Evolutionary conservation across 2,888 invertebrate species (phyloP).

Genomic region (Syrphus vitripennis): DNA sequence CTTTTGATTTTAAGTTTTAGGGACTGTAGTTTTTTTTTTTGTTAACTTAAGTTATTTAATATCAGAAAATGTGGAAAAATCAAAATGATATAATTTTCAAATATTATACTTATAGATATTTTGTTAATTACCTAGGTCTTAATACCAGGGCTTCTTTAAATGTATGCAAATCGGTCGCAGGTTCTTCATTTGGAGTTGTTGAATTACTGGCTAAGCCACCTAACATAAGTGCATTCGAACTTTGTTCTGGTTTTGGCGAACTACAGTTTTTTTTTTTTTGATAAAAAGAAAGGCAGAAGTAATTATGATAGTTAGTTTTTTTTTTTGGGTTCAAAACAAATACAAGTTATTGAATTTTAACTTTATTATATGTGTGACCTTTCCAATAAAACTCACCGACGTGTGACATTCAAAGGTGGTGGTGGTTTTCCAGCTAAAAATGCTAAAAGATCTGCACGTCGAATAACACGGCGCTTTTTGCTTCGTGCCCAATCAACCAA

Average conservation of each 20-base stretch:
- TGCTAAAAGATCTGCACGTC: constrained; percentile 89
- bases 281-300: background rate
- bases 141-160: constrained; percentile 88
- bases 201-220: constrained; percentile 44
- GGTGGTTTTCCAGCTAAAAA: constrained; percentile 88
- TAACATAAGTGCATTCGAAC: constrained; percentile 54
- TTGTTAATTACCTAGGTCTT: constrained; percentile 79
- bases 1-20: background rate
- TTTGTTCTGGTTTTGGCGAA: constrained; percentile 79
- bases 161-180: constrained; percentile 84
- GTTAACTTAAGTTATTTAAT: too few relatives aligned
- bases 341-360: background rate
- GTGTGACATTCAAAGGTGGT: constrained; percentile 83
- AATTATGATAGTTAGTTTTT: constrained; percentile 75
- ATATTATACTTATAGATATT: too few relatives aligned
- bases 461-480: constrained; percentile 86
- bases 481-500: constrained; percentile 89
- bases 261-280: constrained; percentile 71
- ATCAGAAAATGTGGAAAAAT: too few relatives aligned
- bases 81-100: too few relatives aligned
- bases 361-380: background rate
- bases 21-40: too few relatives aligned
- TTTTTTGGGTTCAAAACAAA: constrained; percentile 64
- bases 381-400: constrained; percentile 77
- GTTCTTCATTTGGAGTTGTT: constrained; percentile 80